Evolutionary conservation across 2,888 invertebrate species (phyloP), one percentile per base, ranked within the genome.

Genomic region (Patella pellucida): DNA sequence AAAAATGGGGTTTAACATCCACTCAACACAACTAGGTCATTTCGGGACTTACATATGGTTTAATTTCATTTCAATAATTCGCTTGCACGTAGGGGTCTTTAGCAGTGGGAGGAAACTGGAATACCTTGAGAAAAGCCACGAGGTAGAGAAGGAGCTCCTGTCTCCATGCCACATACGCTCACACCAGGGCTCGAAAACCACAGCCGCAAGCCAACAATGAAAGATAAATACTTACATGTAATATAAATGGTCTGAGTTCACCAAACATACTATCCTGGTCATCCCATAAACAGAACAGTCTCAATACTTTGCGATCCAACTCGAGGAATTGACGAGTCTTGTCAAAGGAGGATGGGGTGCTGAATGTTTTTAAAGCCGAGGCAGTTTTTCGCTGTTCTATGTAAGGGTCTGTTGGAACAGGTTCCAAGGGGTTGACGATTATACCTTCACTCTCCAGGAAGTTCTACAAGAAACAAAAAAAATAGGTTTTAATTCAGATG

Each of bases 381-480:
- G 87, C 86, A 69, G 86, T 83, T 54, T 83, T 83, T 15, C 90
- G 83, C 69, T 83, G 82, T 16, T 86, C 86, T 52, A 86, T 93
- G 88, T 95, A 95, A 0, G 94, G 94, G 90, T 96, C 96, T 16
- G 92, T 91, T 0, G 96, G 96, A 79, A 94, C 87, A 31, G 93
- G 92, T 89, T 96, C 95, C 15, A 93, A 92, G 31, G 94, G 93
- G 51, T 94, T 94, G 68, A 96, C 89, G 79, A 94, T 94, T 72
- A 97, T 92, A 1, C 97, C 97, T 92, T 96, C 96, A 83, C 96
- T 96, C 79, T 93, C 93, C 88, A 96, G 91, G 92, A 94, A 97
- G 91, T 96, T 94, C 95, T 95, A 87, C 4, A 83, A 82, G 71
- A 80, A 75, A 74, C n/a, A 12, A n/a, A 70, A 51, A 41, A 71